Percentiles rank a stretch among this genome's conserved stretches.
Conservation (phyloP, 2,888 invertebrate species). For the Hirtodrosophila duncani region DNA sequence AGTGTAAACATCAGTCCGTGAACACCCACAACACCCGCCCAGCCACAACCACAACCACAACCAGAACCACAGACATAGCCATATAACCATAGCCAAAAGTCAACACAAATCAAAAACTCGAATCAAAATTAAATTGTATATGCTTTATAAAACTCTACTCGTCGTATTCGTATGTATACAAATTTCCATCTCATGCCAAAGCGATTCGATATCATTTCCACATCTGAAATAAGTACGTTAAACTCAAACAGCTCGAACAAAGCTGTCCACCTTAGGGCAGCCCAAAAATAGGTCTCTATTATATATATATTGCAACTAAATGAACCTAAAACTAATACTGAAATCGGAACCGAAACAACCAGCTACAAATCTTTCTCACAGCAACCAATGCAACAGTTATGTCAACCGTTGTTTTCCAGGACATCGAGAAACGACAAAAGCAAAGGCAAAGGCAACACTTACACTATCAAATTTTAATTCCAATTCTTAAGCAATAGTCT, state of each 20-base stretch:
- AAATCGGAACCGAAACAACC: too few relatives aligned
- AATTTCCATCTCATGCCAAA: slow-evolving; percentile 19
- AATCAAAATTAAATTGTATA: slow-evolving; percentile 54
- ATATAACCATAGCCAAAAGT: slow-evolving; percentile 27
- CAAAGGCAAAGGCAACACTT: too few relatives aligned
- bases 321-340: too few relatives aligned
- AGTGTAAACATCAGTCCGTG: slow-evolving; percentile 14
- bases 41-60: slow-evolving; percentile 1
- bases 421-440: too few relatives aligned
- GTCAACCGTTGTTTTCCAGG: too few relatives aligned
- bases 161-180: slow-evolving; percentile 30
- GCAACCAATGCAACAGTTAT: too few relatives aligned
- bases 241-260: slow-evolving; percentile 63
- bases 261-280: too few relatives aligned
- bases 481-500: slow-evolving; percentile 57
- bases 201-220: slow-evolving; percentile 30
- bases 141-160: background rate
- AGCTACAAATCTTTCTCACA: too few relatives aligned
- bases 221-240: slow-evolving; percentile 68
- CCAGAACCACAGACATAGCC: slow-evolving; percentile 2
- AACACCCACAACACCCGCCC: slow-evolving; percentile 7
- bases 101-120: slow-evolving; percentile 59
- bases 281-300: too few relatives aligned
- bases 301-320: too few relatives aligned
- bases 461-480: slow-evolving; percentile 34